Evolutionary conservation across 64 coral and sea anemone genomes (phyloP), one percentile per base, ranked within the genome.

Genomic region (Dendrophyllia cribrosa): DNA sequence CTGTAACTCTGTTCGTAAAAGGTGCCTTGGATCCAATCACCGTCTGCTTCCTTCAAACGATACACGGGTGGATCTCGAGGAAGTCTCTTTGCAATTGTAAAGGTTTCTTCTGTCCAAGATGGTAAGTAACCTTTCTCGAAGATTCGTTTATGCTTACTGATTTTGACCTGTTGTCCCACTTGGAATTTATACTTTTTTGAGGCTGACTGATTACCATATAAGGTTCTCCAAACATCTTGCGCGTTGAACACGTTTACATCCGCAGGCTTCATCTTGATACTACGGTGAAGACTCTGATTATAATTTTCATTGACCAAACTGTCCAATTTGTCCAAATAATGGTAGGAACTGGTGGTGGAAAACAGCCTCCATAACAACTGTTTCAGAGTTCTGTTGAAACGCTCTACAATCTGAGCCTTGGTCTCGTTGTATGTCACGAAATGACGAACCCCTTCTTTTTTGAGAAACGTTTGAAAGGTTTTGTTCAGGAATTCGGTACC

Each of bases 1-100:
- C 56, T 83, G 77, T 23, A 82, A 66, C 47, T 91, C 77, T 16
- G 64, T 17, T 91, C 89, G 64, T 91, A 91, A 51, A 91, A 91
- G 21, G 34, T 34, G 34, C 34, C 34, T 34, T 34, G 34, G 34
- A 34, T 34, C 34, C 34, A 34, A 34, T 34, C 34, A 34, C 34
- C 34, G 34, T 34, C 34, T 34, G 34, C 34, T 34, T 34, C 34
- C 2, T 34, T 34, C 2, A 34, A 34, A 71, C 64, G 56, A 50
- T 91, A 91, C 22, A 91, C 89, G 3, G 89, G 76, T 58, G 64
- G 76, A 13, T 74, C 4, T 24, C 77, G 72, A 20, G 76, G 43
- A 52, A 91, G 19, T 72, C 77, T n/a, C 53, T 91, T 64, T 5
- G 56, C 20, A 16, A 90, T 56, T 6, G 61, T 79, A 24, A 90